These are phyloP conservation scores for Microctonus aethiopoides DNA, from an alignment of 2,888 invertebrate genomes.

Conservation along the genomic window DNA sequence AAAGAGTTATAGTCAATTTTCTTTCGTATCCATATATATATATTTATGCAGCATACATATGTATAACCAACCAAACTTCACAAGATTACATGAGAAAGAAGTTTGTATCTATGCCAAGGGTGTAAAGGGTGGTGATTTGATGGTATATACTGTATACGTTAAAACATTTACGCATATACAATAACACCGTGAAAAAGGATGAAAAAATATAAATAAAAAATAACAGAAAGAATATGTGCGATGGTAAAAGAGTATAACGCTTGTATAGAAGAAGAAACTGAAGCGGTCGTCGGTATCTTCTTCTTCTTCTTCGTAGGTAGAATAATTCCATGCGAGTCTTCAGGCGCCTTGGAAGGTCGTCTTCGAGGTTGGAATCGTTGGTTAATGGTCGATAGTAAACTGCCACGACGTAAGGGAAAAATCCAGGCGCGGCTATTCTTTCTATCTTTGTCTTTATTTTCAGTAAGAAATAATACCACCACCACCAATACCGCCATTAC, in stretches of 20 bases:
- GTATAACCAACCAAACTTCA: background rate
- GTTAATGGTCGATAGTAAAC: conserved; percentile 56
- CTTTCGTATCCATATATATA: background rate
- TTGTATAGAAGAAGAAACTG: conserved; percentile 24
- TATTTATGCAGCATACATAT: background rate
- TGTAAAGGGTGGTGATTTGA: conserved; percentile 5
- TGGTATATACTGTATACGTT: background rate
- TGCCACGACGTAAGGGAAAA: background rate
- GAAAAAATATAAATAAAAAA: background rate
- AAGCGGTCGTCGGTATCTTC: conserved; percentile 6
- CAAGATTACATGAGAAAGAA: background rate
- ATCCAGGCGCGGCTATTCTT: conserved; percentile 7
- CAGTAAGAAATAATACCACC: conserved; percentile 13
- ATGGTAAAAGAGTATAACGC: conserved; percentile 3
- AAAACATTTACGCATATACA: background rate
- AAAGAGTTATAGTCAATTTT: background rate
- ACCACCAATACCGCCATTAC: no score
- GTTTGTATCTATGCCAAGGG: background rate
- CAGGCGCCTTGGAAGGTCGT: conserved; percentile 52
- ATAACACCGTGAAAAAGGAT: background rate
- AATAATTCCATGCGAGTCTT: conserved; percentile 21
- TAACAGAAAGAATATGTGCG: background rate
- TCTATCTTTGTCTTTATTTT: conserved; percentile 3
- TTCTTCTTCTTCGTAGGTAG: no score
- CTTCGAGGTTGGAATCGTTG: conserved; percentile 58